A percentile compares a stretch with the other conserved stretches of the same genome.
phyloP scores from a whole-genome alignment of 2,113 vertebrate species.

The Natator depressus region DNA sequence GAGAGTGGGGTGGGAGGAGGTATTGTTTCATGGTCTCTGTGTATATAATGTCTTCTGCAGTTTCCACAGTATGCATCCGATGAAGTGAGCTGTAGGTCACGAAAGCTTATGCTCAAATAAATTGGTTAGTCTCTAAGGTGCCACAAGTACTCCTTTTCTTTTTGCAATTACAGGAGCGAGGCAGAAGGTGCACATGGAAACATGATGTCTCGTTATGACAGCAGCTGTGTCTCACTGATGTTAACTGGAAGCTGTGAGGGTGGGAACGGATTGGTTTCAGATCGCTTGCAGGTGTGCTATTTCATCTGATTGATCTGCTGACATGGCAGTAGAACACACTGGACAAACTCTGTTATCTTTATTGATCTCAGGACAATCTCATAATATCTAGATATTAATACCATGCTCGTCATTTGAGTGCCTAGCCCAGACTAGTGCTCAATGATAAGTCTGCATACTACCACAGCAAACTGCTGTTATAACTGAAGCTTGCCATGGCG shows the following conservation, averaged over 20 bases:
- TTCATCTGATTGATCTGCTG: background rate
- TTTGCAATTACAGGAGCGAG: accelerated
- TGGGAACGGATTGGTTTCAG: background rate
- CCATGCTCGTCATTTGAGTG: background rate
- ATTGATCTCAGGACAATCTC: background rate
- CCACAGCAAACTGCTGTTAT: background rate
- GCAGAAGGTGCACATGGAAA: background rate
- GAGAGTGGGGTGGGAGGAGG: no score
- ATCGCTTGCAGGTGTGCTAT: background rate
- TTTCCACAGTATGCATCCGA: no score
- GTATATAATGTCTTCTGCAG: no score
- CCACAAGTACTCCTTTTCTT: no score
- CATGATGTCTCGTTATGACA: accelerated
- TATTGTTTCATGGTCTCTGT: no score
- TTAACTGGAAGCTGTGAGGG: background rate
- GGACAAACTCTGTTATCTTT: no score
- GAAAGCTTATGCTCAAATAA: no score
- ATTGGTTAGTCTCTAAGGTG: no score
- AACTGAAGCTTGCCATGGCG: background rate
- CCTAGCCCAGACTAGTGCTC: accelerated
- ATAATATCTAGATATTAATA: background rate
- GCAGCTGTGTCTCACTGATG: accelerated
- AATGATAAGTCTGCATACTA: background rate
- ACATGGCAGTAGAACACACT: background rate
- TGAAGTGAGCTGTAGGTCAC: no score